These are phyloP conservation scores for Sweltsa coloradensis DNA, from an alignment of 1,140 invertebrate species.

Conservation along the genomic window DNA sequence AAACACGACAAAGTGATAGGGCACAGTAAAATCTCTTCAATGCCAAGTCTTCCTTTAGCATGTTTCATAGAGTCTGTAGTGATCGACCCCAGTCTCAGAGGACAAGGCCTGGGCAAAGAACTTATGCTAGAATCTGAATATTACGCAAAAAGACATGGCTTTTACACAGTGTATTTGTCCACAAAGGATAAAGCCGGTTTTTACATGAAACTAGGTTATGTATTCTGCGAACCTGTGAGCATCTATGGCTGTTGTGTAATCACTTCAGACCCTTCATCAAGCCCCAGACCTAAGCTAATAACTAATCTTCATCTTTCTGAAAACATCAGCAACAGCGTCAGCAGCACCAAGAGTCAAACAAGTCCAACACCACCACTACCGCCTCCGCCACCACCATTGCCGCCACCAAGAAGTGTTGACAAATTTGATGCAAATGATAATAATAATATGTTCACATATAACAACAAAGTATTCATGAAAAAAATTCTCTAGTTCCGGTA, in stretches of 20 bases:
- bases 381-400: constrained; percentile 32
- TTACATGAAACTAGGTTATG: constrained; percentile 62
- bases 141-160: constrained; percentile 44
- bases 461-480: no score
- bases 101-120: constrained; percentile 57
- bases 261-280: no score
- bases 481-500: no score
- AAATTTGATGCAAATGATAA: no score
- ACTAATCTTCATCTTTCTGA: no score
- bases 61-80: constrained; percentile 69
- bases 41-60: constrained; percentile 46
- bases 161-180: constrained; percentile 53
- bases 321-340: no score
- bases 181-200: constrained; percentile 66
- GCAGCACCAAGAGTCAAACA: no score
- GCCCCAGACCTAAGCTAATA: no score
- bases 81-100: constrained; percentile 48
- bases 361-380: constrained; percentile 23
- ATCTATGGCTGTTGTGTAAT: constrained; percentile 38
- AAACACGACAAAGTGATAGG: constrained; percentile 47
- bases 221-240: constrained; percentile 49
- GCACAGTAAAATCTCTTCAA: constrained; percentile 57
- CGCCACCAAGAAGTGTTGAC: no score
- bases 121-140: constrained; percentile 56
- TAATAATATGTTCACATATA: no score